Evolutionary conservation across 2,888 invertebrate genomes (phyloP).

Genomic region (Scaptomyza caliginosa): DNA sequence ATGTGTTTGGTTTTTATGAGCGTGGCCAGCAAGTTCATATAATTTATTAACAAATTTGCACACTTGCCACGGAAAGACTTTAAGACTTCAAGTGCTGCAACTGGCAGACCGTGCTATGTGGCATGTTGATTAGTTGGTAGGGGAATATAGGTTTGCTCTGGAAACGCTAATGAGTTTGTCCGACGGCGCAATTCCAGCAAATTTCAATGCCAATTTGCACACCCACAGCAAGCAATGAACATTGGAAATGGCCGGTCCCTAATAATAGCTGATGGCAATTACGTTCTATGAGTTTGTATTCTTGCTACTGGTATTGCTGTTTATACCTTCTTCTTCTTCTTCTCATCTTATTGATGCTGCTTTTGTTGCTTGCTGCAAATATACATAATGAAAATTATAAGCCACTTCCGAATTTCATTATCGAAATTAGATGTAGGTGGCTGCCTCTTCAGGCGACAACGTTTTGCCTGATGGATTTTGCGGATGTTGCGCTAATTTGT

Average conservation of each 20-base stretch:
- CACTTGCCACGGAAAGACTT: slow-evolving; percentile 30
- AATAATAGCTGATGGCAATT: slow-evolving; percentile 70
- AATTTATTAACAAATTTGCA: slow-evolving; percentile 74
- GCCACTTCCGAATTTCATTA: slow-evolving; percentile 78
- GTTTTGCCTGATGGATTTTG: slow-evolving; percentile 60
- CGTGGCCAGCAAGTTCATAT: slow-evolving; percentile 53
- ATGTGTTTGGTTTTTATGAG: slow-evolving; percentile 66
- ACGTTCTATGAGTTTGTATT: slow-evolving; percentile 54
- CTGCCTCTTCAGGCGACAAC: slow-evolving; percentile 13
- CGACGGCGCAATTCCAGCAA: slow-evolving; percentile 46
- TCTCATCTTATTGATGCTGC: slow-evolving; percentile 13
- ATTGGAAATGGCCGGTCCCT: slow-evolving; percentile 45
- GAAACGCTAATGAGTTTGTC: slow-evolving; percentile 54
- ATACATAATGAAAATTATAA: slow-evolving; percentile 72
- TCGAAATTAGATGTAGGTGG: slow-evolving; percentile 71
- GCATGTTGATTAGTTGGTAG: slow-evolving; percentile 59
- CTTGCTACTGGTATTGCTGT: slow-evolving; percentile 12
- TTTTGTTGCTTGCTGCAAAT: slow-evolving; percentile 48
- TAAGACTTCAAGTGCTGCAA: neutral
- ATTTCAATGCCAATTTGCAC: slow-evolving; percentile 65
- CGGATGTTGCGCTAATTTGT: slow-evolving; percentile 76
- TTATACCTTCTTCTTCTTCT: slow-evolving; percentile 1
- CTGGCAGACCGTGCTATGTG: slow-evolving; percentile 10
- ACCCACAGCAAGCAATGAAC: slow-evolving; percentile 30
- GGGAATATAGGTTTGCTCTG: neutral